Percentiles rank a stretch among this genome's conserved stretches.
These are phyloP conservation scores for Pseudoatta argentina DNA, from an alignment of 1,140 invertebrate genomes.

Conservation along the genomic window DNA sequence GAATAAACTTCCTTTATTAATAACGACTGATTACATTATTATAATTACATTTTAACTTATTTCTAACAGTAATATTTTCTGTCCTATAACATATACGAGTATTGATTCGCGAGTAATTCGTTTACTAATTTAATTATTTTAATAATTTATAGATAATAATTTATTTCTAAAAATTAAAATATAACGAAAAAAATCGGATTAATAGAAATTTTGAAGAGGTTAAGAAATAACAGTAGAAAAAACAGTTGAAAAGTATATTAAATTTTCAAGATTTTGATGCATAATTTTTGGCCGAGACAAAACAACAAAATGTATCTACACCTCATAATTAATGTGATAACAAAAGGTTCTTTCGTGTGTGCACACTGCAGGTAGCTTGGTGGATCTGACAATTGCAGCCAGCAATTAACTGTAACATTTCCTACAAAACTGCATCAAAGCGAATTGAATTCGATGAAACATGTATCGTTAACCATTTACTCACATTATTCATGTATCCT, in stretches of 20 bases:
- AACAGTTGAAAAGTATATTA: not conserved
- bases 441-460: conserved; percentile 8
- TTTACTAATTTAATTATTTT: not conserved
- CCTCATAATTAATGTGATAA: conserved; percentile 24
- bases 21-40: not conserved
- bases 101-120: not conserved
- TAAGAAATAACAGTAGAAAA: not conserved
- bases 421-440: conserved; percentile 38
- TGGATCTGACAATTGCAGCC: conserved; percentile 54
- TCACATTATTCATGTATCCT: not conserved
- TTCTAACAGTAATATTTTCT: not conserved
- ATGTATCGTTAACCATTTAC: conserved; percentile 30
- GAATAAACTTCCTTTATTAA: not conserved
- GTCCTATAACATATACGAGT: not conserved
- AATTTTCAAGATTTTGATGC: not conserved
- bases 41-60: not conserved
- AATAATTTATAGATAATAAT: not conserved
- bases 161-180: not conserved
- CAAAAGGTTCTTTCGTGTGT: not conserved
- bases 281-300: not conserved
- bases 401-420: conserved; percentile 56
- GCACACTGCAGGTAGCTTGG: conserved; percentile 4
- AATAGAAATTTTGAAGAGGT: not conserved
- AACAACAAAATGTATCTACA: conserved; percentile 15
- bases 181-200: not conserved